Base-by-base conservation (phyloP, 2,797 vertebrate genomes). In the Lagodon rhomboides region DNA sequence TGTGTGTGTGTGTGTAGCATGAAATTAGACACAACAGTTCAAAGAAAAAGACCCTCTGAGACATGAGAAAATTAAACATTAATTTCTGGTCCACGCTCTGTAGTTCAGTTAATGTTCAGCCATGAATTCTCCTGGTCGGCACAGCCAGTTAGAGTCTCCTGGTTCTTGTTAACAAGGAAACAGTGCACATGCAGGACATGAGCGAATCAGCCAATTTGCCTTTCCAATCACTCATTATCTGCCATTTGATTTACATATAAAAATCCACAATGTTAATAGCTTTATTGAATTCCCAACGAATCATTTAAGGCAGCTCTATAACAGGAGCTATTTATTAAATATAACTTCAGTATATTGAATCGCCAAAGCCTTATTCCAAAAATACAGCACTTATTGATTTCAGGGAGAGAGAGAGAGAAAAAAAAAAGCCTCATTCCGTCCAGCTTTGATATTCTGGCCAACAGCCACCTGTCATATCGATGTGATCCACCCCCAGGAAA, bases 61-160 rank as follows among this genome's bases (percentile, higher is more conserved):
- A 86, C 83, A 73, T 66, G 73, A 81, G 54, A 85, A 87, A 85
- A 91, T 88, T 75, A 85, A 85, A 85, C 82, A 85, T 88, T 82
- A 65, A 89, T 91, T 91, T 82, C 75, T 69, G 69, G 66, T 82
- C 78, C 85, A 85, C 59, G 64, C 84, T 90, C 59, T 79, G 84
- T 84, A 76, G 82, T 87, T 90, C 76, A 82, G 68, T 84, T 88
- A 91, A 90, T 91, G 83, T 89, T 89, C 67, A 88, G 86, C 66
- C 75, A 76, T 82, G 87, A 73, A 68, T 87, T 89, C 80, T 89
- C 62, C 68, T 79, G 69, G 82, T 87, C 84, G 84, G 75, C 75
- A 79, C 81, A 77, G 83, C 70, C 68, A 86, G 76, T 87, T 75
- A 68, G 72, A 87, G 70, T 88, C 83, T 88, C 73, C 53, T 68